These are phyloP conservation scores for Argya squamiceps DNA, from an alignment of 2,797 vertebrate species.

Conservation along the genomic window DNA sequence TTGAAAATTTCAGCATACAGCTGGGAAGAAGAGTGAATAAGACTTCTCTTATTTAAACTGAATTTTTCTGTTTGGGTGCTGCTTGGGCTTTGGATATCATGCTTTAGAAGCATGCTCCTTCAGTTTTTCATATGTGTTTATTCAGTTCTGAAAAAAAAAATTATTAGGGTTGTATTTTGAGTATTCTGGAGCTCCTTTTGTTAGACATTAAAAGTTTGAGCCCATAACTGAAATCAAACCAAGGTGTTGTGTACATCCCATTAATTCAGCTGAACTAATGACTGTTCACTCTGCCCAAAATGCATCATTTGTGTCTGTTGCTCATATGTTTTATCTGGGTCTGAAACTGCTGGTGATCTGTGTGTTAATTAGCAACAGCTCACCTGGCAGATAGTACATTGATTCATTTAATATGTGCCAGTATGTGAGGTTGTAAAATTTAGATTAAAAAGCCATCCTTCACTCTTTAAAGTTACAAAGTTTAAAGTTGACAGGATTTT, in stretches of 20 bases:
- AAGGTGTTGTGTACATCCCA: not conserved
- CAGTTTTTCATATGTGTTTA: not conserved
- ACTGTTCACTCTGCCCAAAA: not conserved
- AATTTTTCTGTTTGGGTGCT: not conserved
- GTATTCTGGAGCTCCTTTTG: not conserved
- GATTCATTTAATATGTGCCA: not conserved
- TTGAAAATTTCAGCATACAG: not conserved
- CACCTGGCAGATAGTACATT: not conserved
- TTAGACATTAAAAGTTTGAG: not conserved
- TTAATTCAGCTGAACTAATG: not conserved
- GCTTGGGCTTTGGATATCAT: not conserved
- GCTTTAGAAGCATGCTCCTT: not conserved
- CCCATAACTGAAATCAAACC: not conserved
- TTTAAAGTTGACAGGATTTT: not conserved
- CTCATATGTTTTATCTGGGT: not conserved
- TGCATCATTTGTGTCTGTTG: not conserved
- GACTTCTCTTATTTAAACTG: not conserved
- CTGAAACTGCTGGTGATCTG: not conserved
- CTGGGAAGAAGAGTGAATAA: not conserved
- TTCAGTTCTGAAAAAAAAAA: not conserved
- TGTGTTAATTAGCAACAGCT: rapidly evolving
- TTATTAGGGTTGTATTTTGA: not conserved
- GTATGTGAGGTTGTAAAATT: not conserved
- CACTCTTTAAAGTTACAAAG: not conserved
- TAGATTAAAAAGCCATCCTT: not conserved